phyloP scores from a whole-genome alignment of 92 coral and sea anemone genomes.

The Zoanthus solanderi region DNA sequence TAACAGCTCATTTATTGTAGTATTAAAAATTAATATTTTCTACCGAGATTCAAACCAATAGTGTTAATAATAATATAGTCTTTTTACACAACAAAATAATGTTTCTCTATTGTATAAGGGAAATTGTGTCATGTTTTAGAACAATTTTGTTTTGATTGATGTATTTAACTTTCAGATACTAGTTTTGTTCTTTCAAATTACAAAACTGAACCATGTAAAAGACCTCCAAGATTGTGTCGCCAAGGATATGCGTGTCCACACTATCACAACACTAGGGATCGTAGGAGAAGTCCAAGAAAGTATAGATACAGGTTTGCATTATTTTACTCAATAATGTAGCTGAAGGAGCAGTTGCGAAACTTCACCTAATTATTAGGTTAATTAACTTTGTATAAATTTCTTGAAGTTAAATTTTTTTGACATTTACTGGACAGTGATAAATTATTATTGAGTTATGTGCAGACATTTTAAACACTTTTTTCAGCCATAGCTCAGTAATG shows the following conservation, averaged over 20 bases:
- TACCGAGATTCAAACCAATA: neutral
- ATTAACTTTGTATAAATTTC: no score
- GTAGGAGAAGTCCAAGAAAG: slow-evolving; percentile 97
- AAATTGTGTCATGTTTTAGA: neutral
- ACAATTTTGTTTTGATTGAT: neutral
- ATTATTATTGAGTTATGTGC: no score
- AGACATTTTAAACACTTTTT: no score
- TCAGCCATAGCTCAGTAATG: no score
- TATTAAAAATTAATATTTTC: slow-evolving; percentile 36
- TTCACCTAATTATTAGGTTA: no score
- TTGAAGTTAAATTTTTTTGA: no score
- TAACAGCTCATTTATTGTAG: slow-evolving; percentile 34
- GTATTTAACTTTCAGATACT: slow-evolving; percentile 74
- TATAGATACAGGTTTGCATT: slow-evolving; percentile 90
- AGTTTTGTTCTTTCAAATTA: slow-evolving; percentile 97
- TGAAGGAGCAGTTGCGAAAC: neutral
- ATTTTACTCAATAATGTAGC: neutral
- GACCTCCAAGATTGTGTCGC: slow-evolving; percentile 97
- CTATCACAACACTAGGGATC: slow-evolving; percentile 97
- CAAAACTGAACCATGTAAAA: slow-evolving; percentile 98
- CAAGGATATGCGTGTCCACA: slow-evolving; percentile 99
- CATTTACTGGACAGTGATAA: no score
- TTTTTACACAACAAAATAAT: neutral
- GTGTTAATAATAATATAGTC: neutral
- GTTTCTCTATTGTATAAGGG: neutral